Percentiles rank a stretch among this genome's conserved stretches.
These are phyloP conservation scores for Abrostola triplasia DNA, from an alignment of 2,888 invertebrate genomes.

Conservation along the genomic window DNA sequence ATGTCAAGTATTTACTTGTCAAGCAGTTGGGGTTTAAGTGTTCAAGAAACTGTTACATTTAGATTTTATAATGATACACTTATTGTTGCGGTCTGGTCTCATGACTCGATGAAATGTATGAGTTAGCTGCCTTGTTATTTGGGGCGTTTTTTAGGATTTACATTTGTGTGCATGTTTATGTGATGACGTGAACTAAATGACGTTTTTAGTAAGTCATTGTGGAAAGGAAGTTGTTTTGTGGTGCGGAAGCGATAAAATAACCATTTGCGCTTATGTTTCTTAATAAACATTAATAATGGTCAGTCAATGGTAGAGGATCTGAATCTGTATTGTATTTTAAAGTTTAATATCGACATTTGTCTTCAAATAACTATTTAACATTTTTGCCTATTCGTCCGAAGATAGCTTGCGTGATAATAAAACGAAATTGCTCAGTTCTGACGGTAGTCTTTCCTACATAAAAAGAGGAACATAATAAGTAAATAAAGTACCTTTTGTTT, in stretches of 20 bases:
- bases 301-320: no score
- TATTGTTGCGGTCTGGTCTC: conserved; percentile 43
- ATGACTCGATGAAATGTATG: conserved; percentile 53
- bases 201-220: neutral
- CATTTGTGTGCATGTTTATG: conserved; percentile 7
- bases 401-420: no score
- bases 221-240: no score
- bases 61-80: conserved; percentile 57
- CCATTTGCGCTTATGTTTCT: neutral
- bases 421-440: no score
- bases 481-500: neutral
- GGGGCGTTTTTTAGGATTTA: conserved; percentile 17
- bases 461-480: neutral
- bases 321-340: no score
- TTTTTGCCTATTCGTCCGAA: no score
- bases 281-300: no score
- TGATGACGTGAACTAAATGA: neutral
- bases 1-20: conserved; percentile 79
- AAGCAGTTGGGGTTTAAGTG: conserved; percentile 62
- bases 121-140: conserved; percentile 45
- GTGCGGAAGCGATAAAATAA: no score
- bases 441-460: no score
- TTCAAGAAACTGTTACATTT: conserved; percentile 59
- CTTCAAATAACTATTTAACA: no score
- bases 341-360: no score